phyloP scores from a whole-genome alignment of 1,140 invertebrate genomes.

The Atta texana region DNA sequence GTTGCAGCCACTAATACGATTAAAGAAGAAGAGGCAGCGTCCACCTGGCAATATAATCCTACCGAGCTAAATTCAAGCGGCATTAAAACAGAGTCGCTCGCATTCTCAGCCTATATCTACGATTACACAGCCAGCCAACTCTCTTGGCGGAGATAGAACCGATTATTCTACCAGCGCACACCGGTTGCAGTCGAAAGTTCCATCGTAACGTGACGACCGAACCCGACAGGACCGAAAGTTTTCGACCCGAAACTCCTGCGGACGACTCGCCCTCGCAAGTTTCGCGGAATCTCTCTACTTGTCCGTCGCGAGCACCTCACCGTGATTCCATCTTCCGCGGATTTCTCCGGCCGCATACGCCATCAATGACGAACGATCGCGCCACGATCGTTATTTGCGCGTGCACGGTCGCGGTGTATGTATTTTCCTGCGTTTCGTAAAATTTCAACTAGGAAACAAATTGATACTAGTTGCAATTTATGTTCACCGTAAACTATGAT shows the following conservation, averaged over 20 bases:
- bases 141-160: conserved; percentile 45
- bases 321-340: conserved; percentile 35
- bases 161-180: conserved; percentile 67
- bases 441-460: conserved; percentile 45
- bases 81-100: conserved; percentile 54
- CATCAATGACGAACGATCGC: conserved; percentile 40
- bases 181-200: conserved; percentile 70
- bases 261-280: conserved; percentile 58
- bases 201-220: conserved; percentile 68
- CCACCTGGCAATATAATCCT: not conserved
- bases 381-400: conserved; percentile 39
- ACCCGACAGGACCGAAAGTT: conserved; percentile 61
- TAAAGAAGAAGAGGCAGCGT: conserved; percentile 15
- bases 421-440: conserved; percentile 22
- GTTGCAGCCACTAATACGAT: conserved; percentile 38
- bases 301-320: conserved; percentile 37
- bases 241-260: conserved; percentile 60
- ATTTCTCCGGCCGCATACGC: conserved; percentile 20
- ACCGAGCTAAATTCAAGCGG: conserved; percentile 6
- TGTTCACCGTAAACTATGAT: conserved; percentile 44
- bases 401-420: not conserved
- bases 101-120: conserved; percentile 53
- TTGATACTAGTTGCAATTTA: conserved; percentile 45
- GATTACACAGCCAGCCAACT: conserved; percentile 50
- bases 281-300: conserved; percentile 55